Conservation (phyloP, 2,888 invertebrate species). For the Lucinisca nassula region DNA sequence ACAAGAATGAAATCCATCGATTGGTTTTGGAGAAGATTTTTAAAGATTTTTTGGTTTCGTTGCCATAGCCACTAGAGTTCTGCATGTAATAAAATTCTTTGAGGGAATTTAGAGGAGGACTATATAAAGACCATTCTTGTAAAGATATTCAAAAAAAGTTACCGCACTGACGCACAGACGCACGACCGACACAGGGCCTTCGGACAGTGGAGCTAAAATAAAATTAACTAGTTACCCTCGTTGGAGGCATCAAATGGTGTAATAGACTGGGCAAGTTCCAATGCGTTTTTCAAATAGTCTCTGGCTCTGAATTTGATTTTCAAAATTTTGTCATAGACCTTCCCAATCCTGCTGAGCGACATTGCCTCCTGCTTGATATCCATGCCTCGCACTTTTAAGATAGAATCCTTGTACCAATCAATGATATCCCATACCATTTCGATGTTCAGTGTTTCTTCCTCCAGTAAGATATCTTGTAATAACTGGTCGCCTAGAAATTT, state of each 20-base stretch:
- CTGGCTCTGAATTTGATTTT: slow-evolving; percentile 69
- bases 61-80: too few species aligned
- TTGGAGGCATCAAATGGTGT: slow-evolving; percentile 27
- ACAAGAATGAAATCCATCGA: too few species aligned
- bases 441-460: slow-evolving; percentile 72
- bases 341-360: slow-evolving; percentile 60
- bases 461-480: slow-evolving; percentile 45
- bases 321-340: slow-evolving; percentile 67
- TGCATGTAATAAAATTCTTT: too few species aligned
- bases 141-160: too few species aligned
- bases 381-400: slow-evolving; percentile 56
- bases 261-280: slow-evolving; percentile 63
- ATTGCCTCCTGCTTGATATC: slow-evolving; percentile 72
- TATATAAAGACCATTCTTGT: too few species aligned
- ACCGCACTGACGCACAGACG: too few species aligned
- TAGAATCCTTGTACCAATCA: slow-evolving; percentile 72
- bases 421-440: slow-evolving; percentile 75
- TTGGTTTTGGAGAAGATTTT: too few species aligned
- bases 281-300: slow-evolving; percentile 48
- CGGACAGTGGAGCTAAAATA: too few species aligned
- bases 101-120: too few species aligned
- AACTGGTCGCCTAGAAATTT: slow-evolving; percentile 70
- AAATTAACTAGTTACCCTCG: slow-evolving; percentile 32
- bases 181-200: too few species aligned
- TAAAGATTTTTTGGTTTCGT: too few species aligned